Evolutionary conservation across 2,888 invertebrate genomes (phyloP), one percentile per base, ranked within the genome.

Genomic region (Ochropleura leucogaster): DNA sequence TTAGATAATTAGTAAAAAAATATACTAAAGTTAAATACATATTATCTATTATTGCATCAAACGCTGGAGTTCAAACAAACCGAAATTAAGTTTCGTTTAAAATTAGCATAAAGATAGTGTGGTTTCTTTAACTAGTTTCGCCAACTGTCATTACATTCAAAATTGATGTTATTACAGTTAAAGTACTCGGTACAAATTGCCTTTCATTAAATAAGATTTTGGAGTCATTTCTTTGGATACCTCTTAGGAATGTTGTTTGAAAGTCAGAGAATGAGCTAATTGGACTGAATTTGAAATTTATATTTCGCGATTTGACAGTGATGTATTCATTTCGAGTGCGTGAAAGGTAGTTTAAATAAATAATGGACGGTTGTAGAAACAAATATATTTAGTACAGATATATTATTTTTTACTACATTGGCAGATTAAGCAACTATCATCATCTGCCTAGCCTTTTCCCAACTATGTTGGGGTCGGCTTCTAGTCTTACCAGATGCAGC

Each of bases 191-290:
- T 78, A 84, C 84, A 83, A 86, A 87, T 85, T 72, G 74, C 72
- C 53, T 84, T 83, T 79, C 74, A 77, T 84, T 83, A 72, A 77
- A 82, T 74, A 80, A 72, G 18, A 76, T 65, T 76, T 73, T 20
- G 78, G 46, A 80, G 77, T 64, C 62, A 79, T 83, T 80, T 80
- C 70, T 80, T 82, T 68, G 55, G 69, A 71, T 68, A 55, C 57
- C 62, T 62, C 75, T 74, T 46, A 76, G 75, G 83, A 87, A 81
- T 86, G 85, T 83, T 63, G 83, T 91, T 90, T 83, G 90, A 92
- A 93, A 94, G 92, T 93, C 93, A 94, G 93, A 92, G 92, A 92
- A 92, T 89, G 87, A 80, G 76, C 69, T 68, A 77, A 83, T 80
- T 68, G 59, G 64, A 82, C 78, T 79, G 78, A 79, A 90, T 88